Conservation (phyloP, 2,888 invertebrate species). For the Tachina grossa region DNA sequence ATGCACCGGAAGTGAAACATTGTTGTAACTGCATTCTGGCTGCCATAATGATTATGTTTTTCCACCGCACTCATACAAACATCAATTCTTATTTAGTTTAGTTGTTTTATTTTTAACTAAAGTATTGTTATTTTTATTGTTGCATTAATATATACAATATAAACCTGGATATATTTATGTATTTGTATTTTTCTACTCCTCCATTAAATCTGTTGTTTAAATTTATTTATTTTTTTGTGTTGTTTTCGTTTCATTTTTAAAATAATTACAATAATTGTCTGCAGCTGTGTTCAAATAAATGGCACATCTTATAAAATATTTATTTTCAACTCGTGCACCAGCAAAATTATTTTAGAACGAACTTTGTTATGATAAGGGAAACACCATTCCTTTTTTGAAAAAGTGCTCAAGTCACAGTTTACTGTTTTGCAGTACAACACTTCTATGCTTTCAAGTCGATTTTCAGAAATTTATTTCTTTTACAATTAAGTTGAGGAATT, state of each 20-base stretch:
- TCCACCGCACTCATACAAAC: background rate
- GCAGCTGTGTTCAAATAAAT: constrained; percentile 22
- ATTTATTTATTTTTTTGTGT: background rate
- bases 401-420: too few relatives aligned
- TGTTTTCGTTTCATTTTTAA: constrained; percentile 61
- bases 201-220: constrained; percentile 53
- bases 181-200: constrained; percentile 45
- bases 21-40: constrained; percentile 56
- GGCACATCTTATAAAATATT: constrained; percentile 9
- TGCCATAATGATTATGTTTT: constrained; percentile 48
- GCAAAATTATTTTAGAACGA: too few relatives aligned
- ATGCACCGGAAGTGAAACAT: constrained; percentile 65
- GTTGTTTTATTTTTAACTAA: constrained; percentile 11
- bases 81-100: background rate
- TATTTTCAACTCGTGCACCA: background rate
- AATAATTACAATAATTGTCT: constrained; percentile 79
- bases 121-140: constrained; percentile 31
- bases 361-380: too few relatives aligned
- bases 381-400: too few relatives aligned
- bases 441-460: too few relatives aligned
- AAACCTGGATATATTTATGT: constrained; percentile 7
- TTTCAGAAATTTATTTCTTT: too few relatives aligned
- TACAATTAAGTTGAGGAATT: too few relatives aligned
- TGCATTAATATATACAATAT: constrained; percentile 26
- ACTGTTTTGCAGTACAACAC: too few relatives aligned